Evolutionary conservation across 2,113 vertebrate genomes (phyloP).

Genomic region (Macaca fascicularis): T2T-MFA8v1.1 NC_088385.1:78596001-78596500

Average conservation of each 20-base stretch:
- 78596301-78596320: background rate
- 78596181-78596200: background rate
- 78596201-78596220: background rate
- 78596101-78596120: slow-evolving; percentile 35
- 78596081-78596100: slow-evolving; percentile 48
- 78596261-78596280: background rate
- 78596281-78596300: slow-evolving; percentile 44
- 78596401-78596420: slow-evolving; percentile 13
- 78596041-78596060: slow-evolving; percentile 44
- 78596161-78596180: background rate
- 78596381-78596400: slow-evolving; percentile 27
- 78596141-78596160: slow-evolving; percentile 27
- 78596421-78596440: slow-evolving; percentile 47
- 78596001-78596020: slow-evolving; percentile 32
- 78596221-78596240: background rate
- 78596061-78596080: background rate
- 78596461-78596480: slow-evolving; percentile 4
- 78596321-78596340: background rate
- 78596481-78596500: slow-evolving; percentile 27
- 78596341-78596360: slow-evolving; percentile 1
- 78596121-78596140: slow-evolving; percentile 43
- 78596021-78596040: slow-evolving; percentile 24
- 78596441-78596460: slow-evolving; percentile 53
- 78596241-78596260: slow-evolving; percentile 51
- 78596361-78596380: background rate